Evolutionary conservation across 2,113 vertebrate species (phyloP).

Genomic region (Cavia porcellus): DNA sequence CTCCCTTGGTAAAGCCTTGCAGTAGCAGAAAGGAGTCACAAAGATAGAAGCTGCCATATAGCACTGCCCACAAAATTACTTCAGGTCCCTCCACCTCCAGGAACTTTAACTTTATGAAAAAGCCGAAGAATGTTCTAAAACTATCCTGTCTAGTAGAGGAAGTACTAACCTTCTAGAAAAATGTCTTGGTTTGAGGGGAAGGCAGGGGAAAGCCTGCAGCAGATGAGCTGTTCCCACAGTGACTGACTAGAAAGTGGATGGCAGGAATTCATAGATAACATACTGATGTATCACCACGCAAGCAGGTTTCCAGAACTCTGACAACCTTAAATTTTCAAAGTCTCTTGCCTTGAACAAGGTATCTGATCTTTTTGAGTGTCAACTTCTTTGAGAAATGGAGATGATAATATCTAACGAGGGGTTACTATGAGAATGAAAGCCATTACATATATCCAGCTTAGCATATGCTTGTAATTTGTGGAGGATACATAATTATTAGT

Average conservation of each 20-base stretch:
- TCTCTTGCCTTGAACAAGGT: neutral
- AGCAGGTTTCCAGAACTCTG: neutral
- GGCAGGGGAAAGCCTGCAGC: neutral
- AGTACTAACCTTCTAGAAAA: neutral
- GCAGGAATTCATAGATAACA: neutral
- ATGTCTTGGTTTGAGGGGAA: neutral
- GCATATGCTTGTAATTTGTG: neutral
- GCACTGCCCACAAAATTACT: neutral
- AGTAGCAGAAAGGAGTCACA: neutral
- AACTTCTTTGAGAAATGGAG: constrained; percentile 31
- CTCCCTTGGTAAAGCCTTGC: neutral
- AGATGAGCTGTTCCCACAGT: neutral
- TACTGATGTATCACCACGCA: neutral
- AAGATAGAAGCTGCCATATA: neutral
- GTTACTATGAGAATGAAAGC: neutral
- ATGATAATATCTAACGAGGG: neutral
- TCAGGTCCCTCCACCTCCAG: neutral
- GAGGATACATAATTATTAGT: neutral
- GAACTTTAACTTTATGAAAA: neutral
- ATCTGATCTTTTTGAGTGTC: neutral
- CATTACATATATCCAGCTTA: neutral
- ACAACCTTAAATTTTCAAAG: neutral
- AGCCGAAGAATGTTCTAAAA: neutral
- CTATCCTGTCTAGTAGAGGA: neutral
- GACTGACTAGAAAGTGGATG: neutral